These are phyloP conservation scores for Hydrophis major DNA, from an alignment of 2,797 vertebrate species.

Conservation along the genomic window DNA sequence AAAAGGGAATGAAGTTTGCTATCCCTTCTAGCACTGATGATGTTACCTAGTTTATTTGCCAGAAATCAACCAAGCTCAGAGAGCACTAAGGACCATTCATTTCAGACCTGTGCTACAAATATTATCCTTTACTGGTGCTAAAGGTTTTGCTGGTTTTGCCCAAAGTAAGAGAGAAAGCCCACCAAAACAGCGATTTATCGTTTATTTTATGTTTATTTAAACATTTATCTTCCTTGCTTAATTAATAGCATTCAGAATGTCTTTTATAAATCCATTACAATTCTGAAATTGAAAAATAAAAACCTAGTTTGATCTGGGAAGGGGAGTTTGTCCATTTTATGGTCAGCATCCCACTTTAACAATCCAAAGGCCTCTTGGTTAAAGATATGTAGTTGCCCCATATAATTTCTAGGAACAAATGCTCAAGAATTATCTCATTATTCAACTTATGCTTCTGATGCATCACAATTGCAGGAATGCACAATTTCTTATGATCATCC, in stretches of 20 bases:
- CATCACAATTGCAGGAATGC: slow-evolving; percentile 20
- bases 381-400: background rate
- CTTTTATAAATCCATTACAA: background rate
- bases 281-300: background rate
- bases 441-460: slow-evolving; percentile 38
- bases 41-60: background rate
- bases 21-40: background rate
- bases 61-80: background rate
- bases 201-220: no score
- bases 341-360: background rate
- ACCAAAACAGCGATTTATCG: background rate
- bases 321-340: background rate
- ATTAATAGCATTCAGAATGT: background rate
- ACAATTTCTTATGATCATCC: slow-evolving; percentile 26
- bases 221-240: no score
- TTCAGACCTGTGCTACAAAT: background rate
- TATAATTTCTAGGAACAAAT: slow-evolving; percentile 20
- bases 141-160: background rate
- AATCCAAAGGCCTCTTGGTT: background rate
- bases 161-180: background rate
- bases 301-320: background rate
- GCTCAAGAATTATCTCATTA: slow-evolving; percentile 33
- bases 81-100: background rate
- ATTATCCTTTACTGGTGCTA: background rate
- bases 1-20: background rate